phyloP scores from a whole-genome alignment of 1,140 invertebrate genomes.

The Hetaerina americana region DNA sequence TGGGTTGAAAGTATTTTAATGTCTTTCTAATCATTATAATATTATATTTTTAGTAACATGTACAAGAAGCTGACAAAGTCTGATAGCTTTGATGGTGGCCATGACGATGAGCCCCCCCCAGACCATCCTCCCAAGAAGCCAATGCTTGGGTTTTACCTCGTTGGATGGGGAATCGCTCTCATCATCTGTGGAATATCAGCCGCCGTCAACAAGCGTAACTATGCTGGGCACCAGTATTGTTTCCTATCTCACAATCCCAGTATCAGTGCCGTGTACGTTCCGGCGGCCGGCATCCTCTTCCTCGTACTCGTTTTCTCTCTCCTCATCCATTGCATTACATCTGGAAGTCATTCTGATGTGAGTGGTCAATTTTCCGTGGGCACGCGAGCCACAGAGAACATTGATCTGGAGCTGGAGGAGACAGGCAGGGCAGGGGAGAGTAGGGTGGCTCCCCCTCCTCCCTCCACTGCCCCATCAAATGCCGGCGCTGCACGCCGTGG shows the following conservation, averaged over 20 bases:
- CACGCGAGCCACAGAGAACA: slow-evolving; percentile 66
- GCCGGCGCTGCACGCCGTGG: slow-evolving; percentile 20
- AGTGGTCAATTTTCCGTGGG: slow-evolving; percentile 64
- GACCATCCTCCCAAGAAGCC: slow-evolving; percentile 58
- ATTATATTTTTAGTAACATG: slow-evolving; percentile 49
- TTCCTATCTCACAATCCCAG: slow-evolving; percentile 67
- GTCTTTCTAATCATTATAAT: no score
- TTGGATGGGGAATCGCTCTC: slow-evolving; percentile 78
- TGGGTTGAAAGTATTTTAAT: no score
- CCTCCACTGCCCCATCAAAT: slow-evolving; percentile 31
- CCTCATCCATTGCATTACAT: slow-evolving; percentile 56
- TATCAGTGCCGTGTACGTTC: slow-evolving; percentile 66
- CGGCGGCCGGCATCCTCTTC: slow-evolving; percentile 54
- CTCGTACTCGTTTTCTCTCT: slow-evolving; percentile 61
- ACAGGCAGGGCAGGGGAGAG: neutral
- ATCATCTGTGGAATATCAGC: slow-evolving; percentile 84
- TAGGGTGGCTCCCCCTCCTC: slow-evolving; percentile 53
- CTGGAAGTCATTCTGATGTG: slow-evolving; percentile 41
- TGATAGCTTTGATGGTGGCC: slow-evolving; percentile 25
- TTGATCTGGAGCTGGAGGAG: slow-evolving; percentile 41
- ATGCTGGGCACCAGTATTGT: slow-evolving; percentile 53
- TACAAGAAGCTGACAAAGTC: slow-evolving; percentile 48
- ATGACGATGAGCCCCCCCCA: slow-evolving; percentile 51
- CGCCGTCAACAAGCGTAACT: slow-evolving; percentile 75
- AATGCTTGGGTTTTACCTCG: slow-evolving; percentile 73